Evolutionary conservation across 1,140 invertebrate species (phyloP), one percentile per base, ranked within the genome.

Genomic region (Euwallacea fornicatus): DNA sequence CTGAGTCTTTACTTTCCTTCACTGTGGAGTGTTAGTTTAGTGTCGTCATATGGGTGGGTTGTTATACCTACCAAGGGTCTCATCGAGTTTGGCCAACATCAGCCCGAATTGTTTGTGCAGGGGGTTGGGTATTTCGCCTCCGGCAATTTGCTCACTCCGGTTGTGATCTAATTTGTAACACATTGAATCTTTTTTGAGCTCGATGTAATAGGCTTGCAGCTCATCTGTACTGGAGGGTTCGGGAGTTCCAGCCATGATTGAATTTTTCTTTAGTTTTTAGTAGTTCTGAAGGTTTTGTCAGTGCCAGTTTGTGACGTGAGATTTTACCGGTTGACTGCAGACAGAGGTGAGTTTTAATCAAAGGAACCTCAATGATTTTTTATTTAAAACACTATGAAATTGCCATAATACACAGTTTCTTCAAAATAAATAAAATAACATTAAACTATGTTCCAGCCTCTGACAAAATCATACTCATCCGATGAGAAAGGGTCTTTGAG

Each of bases 241-340:
- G 10, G 21, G 8, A 13, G 4, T 66, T 66, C 53, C 65, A 6
- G 47, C 58, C 71, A 72, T 72, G 54, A n/a, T 33, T 67, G 2
- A 41, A 21, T n/a, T 10, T 47, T 62, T 33, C 21, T 4, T 33
- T 33, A 33, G 4, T 33, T 33, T 16, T 55, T 44, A 13, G 21
- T 11, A 21, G 46, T 62, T 65, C 9, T 21, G 13, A 41, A 59
- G 42, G 50, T 6, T n/a, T 44, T 66, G 70, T 66, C 70, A 72
- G 63, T 72, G 56, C 42, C 44, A 63, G 66, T 72, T 71, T 66
- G 66, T 66, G 70, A 72, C 70, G 66, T 15, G 16, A 13, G 10
- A 56, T 8, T 60, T 60, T 7, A 60, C 15, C 44, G 53, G 41
- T 64, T 33, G 33, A 15, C 42, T 60, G 8, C 2, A 3, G 46